phyloP scores from a whole-genome alignment of 2,888 invertebrate genomes.

The Melangyna quadrimaculata region DNA sequence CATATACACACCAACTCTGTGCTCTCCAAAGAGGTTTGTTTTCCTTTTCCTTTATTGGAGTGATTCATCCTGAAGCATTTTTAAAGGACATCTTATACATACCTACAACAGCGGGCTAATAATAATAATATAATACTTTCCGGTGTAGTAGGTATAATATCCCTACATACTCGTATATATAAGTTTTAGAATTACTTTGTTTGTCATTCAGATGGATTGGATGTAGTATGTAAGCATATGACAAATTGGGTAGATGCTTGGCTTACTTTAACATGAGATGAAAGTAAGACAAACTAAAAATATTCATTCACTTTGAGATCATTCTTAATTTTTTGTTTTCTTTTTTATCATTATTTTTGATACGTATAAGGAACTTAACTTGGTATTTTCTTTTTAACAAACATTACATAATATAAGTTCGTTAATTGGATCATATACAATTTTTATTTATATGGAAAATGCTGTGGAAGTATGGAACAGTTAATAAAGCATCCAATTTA shows the following conservation, averaged over 20 bases:
- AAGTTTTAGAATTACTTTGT: not conserved
- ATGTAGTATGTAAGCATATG: not conserved
- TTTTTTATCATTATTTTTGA: not conserved
- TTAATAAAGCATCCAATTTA: too few relatives aligned
- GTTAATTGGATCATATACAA: too few relatives aligned
- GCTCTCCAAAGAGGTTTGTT: not conserved
- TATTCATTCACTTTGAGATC: not conserved
- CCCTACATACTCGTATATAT: not conserved
- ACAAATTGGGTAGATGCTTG: constrained; percentile 5
- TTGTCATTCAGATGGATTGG: constrained; percentile 14
- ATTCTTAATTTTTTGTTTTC: not conserved
- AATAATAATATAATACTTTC: constrained; percentile 27
- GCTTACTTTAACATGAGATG: not conserved
- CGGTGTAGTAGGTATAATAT: not conserved
- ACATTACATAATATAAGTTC: too few relatives aligned
- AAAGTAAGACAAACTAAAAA: not conserved
- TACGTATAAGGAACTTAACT: not conserved
- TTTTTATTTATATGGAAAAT: too few relatives aligned
- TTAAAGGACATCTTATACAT: constrained; percentile 8
- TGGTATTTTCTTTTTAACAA: too few relatives aligned
- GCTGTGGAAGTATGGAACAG: too few relatives aligned
- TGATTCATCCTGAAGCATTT: constrained; percentile 7
- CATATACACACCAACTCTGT: not conserved
- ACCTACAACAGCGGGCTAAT: constrained; percentile 8
- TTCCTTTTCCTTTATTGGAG: not conserved